A percentile compares a stretch with the other conserved stretches of the same genome.
These are phyloP conservation scores for Etia nguti DNA, from an alignment of 2,113 vertebrate species.

Conservation along the genomic window DNA sequence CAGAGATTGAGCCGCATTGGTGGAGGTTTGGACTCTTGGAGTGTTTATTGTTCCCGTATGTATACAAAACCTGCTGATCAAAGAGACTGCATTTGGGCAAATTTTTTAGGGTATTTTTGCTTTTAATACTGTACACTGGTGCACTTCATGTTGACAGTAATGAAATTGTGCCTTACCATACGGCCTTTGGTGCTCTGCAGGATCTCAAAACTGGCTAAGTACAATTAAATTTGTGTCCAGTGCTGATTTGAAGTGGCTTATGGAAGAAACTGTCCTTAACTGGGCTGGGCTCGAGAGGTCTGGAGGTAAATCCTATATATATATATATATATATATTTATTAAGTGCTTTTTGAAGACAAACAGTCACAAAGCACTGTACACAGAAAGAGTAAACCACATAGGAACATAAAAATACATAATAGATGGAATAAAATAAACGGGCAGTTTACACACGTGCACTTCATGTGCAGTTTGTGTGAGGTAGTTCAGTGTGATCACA, in stretches of 20 bases:
- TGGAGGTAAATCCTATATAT: neutral
- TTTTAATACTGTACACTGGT: neutral
- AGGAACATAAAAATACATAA: neutral
- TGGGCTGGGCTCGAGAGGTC: neutral
- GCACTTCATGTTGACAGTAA: neutral
- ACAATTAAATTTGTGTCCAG: neutral
- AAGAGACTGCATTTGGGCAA: neutral
- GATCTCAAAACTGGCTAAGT: neutral
- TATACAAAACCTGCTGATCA: neutral
- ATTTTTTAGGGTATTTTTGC: neutral
- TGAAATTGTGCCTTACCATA: neutral
- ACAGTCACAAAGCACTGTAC: too few relatives aligned
- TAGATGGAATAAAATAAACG: neutral
- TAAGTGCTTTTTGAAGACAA: too few relatives aligned
- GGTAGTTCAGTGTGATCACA: neutral
- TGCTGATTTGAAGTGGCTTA: neutral
- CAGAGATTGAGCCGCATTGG: neutral
- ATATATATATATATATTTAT: too few relatives aligned
- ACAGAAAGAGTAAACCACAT: neutral
- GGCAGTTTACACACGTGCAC: neutral
- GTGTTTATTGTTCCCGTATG: neutral
- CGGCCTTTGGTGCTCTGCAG: neutral
- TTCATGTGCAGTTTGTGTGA: neutral
- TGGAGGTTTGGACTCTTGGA: neutral
- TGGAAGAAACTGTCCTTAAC: neutral